Evolutionary conservation across 1,140 invertebrate genomes (phyloP), one percentile per base, ranked within the genome.

Genomic region (Drosophila nigromelanica): DNA sequence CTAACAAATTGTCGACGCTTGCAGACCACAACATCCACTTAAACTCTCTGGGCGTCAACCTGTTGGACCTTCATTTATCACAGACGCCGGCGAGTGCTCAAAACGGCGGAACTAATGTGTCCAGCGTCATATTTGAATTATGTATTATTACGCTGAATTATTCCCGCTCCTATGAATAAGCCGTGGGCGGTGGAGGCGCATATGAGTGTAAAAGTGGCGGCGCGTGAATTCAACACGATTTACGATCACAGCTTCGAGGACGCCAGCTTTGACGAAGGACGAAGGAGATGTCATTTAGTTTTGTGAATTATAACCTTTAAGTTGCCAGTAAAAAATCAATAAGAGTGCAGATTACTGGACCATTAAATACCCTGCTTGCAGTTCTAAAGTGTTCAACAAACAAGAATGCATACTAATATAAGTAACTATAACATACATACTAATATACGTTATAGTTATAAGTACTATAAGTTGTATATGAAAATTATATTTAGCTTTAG

Each of bases 31-130:
- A 63, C 78, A 83, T 79, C 62, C 73, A 71, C 76, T 83, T 79
- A 55, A 69, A 59, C 15, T 59, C 40, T n/a, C 27, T 37, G 63
- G 52, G 51, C 54, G 40, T 56, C 80, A 82, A 86, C 82, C 82
- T 86, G 82, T 86, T 86, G 82, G 72, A 24, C 35, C 27, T 72
- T 58, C 72, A 79, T 85, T 83, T 79, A 79, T 76, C 69, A 74
- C 66, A 42, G 64, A 35, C 50, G 56, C 35, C 50, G 51, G 50
- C 59, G 52, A 47, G 62, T 89, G 83, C 79, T 71, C 69, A 77
- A 82, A 79, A 89, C 60, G 76, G 83, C 66, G 82, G 82, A 89
- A 87, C 82, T 87, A 87, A 87, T 87, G 82, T 80, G 78, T 80
- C 79, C 63, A 63, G 61, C 62, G 60, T 52, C 70, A 77, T 59